Percentiles rank a stretch among this genome's conserved stretches.
phyloP scores from a whole-genome alignment of 2,113 vertebrate genomes.

The Cariama cristata region DNA sequence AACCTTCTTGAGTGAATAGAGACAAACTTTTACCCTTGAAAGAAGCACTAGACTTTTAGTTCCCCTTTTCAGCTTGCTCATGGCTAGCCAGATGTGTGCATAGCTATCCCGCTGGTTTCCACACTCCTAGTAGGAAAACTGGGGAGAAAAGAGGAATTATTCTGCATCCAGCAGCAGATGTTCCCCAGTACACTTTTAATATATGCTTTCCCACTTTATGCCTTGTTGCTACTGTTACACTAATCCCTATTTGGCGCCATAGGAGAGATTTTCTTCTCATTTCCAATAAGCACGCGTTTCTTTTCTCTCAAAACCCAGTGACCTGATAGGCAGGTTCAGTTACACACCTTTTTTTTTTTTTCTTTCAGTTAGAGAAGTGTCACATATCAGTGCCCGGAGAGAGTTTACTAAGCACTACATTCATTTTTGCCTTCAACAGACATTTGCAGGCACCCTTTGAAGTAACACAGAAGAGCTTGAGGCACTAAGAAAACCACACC shows the following conservation, averaged over 20 bases:
- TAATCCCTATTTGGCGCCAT: neutral
- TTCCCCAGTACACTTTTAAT: neutral
- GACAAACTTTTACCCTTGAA: neutral
- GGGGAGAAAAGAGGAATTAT: neutral
- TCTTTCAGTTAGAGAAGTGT: neutral
- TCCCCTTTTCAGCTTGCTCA: neutral
- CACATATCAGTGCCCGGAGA: fast-evolving
- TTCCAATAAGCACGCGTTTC: neutral
- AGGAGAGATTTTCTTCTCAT: neutral
- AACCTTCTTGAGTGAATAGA: neutral
- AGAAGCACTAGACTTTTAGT: neutral
- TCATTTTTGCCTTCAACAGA: neutral
- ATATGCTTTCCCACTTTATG: neutral
- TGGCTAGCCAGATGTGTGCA: neutral
- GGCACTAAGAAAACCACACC: neutral
- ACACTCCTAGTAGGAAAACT: neutral
- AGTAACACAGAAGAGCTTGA: neutral
- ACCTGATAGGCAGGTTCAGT: neutral
- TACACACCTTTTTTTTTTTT: neutral
- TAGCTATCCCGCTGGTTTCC: neutral
- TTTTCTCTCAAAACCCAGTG: neutral
- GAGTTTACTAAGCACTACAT: neutral
- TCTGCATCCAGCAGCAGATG: neutral
- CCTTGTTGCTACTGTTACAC: neutral
- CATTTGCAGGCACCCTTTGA: neutral